phyloP scores from a whole-genome alignment of 1,140 invertebrate species.

The Drusus annulatus region DNA sequence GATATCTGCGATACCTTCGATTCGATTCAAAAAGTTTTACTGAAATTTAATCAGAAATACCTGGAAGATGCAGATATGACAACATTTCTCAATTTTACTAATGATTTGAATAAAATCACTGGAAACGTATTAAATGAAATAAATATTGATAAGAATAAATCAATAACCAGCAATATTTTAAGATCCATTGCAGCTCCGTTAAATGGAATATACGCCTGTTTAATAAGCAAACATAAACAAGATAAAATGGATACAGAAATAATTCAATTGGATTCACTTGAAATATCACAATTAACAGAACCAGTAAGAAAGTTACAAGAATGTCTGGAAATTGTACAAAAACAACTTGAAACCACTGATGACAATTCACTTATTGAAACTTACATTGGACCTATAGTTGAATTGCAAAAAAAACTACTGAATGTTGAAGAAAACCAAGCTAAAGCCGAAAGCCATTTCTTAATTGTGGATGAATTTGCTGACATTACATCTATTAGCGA shows the following conservation, averaged over 20 bases:
- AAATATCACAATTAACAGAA: slow-evolving; percentile 34
- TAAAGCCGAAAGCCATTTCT: not conserved
- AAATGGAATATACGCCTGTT: slow-evolving; percentile 4
- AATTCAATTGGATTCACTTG: not conserved
- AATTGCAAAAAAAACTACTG: slow-evolving; percentile 33
- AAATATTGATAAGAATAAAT: not conserved
- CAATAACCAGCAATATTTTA: slow-evolving; percentile 21
- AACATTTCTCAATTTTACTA: not conserved
- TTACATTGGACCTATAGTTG: slow-evolving; percentile 37
- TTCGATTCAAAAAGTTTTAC: not conserved
- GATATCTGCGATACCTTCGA: slow-evolving; percentile 8
- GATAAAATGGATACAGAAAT: not conserved
- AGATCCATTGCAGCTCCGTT: slow-evolving; percentile 23
- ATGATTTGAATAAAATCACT: slow-evolving; percentile 7
- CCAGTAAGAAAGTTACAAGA: slow-evolving; percentile 51
- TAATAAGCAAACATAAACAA: slow-evolving; percentile 13
- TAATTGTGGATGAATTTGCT: slow-evolving; percentile 12
- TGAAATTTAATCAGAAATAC: slow-evolving; percentile 7
- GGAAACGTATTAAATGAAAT: slow-evolving; percentile 11
- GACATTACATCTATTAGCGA: slow-evolving; percentile 22
- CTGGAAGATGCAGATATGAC: slow-evolving; percentile 1
- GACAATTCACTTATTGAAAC: slow-evolving; percentile 38
- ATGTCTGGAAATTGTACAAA: slow-evolving; percentile 51
- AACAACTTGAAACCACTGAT: slow-evolving; percentile 47
- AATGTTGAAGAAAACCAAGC: slow-evolving; percentile 10